These are phyloP conservation scores for Felis chaus DNA, from an alignment of 2,113 vertebrate species.

Conservation along the genomic window DNA sequence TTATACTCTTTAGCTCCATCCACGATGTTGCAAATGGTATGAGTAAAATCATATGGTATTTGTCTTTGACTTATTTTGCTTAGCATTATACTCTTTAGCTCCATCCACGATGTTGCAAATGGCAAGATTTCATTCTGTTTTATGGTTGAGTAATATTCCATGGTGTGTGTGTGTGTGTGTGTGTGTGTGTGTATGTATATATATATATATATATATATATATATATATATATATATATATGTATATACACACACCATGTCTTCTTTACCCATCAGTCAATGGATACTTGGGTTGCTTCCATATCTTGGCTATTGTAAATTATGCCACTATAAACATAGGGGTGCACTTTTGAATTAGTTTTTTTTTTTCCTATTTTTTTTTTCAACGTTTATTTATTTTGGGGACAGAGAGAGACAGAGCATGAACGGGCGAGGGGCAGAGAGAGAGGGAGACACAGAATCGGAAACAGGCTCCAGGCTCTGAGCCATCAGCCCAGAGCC, in stretches of 20 bases:
- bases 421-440: too few species aligned
- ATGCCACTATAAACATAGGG: not conserved
- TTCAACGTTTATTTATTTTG: too few species aligned
- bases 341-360: not conserved
- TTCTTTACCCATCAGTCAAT: not conserved
- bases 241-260: not conserved
- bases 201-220: too few species aligned
- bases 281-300: not conserved
- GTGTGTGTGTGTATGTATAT: too few species aligned
- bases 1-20: not conserved
- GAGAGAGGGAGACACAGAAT: too few species aligned
- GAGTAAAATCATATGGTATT: not conserved
- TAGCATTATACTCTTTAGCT: not conserved
- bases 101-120: not conserved
- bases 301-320: not conserved
- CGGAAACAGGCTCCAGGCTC: too few species aligned
- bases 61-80: not conserved
- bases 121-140: not conserved
- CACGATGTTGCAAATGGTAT: not conserved
- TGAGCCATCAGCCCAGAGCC: too few species aligned
- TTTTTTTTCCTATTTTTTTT: not conserved
- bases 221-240: too few species aligned
- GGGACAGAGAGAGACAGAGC: too few species aligned
- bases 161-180: not conserved
- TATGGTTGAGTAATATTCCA: not conserved